Evolutionary conservation across 2,888 invertebrate genomes (phyloP), one percentile per base, ranked within the genome.

Genomic region (Zaprionus bogoriensis): DNA sequence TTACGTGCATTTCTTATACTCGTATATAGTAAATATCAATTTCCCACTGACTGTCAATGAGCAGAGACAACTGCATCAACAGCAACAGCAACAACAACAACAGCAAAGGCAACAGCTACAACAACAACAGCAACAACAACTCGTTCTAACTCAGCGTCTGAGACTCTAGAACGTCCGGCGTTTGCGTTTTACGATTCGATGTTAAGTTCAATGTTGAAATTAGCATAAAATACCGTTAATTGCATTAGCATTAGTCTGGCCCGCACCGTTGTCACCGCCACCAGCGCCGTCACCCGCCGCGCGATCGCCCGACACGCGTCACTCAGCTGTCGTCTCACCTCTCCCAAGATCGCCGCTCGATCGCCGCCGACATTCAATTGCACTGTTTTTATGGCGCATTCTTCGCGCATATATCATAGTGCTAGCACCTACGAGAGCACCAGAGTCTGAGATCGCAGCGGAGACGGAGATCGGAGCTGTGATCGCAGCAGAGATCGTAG

Each of bases 181-280:
- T 71, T 51, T 60, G 59, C 28, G 57, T 66, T 67, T 44, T 64
- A 54, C 59, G 60, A 47, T 67, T 85, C 54, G 77, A 85, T 74
- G 88, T 88, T 88, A 89, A 89, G 89, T 89, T 89, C 89, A 89
- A 89, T 89, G 89, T 79, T 88, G 77, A 88, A 88, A 89, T 89
- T 88, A 87, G 76, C 88, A 88, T 89, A 88, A 88, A 83, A 80
- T 87, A 88, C 89, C 88, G 89, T 89, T 89, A 89, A 87, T 87
- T 87, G 81, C 76, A 78, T 77, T 80, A 77, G 79, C 83, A 85
- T 78, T 80, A 78, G 76, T 81, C 73, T 84, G 75, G 62, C 55
- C 53, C 60, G 50, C 59, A 38, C 32, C 30, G 32, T 20, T 7
- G 1, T 19, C 58, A 17, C 25, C 5, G n/a, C n/a, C n/a, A n/a